phyloP scores from a whole-genome alignment of 2,888 invertebrate species.

The Branchinecta sandiegonensis region DNA sequence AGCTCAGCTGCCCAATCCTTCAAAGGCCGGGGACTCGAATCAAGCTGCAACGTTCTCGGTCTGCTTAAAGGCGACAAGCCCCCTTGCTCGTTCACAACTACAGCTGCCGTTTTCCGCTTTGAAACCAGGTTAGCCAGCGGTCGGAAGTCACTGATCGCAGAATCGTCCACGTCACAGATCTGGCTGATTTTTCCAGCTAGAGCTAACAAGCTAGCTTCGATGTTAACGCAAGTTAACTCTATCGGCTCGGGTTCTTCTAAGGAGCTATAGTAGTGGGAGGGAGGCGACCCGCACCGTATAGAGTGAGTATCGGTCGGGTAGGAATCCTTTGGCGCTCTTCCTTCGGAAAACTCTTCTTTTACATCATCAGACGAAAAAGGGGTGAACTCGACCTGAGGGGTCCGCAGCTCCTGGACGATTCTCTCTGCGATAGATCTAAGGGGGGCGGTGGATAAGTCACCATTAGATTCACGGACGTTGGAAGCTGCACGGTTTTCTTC shows the following conservation, averaged over 20 bases:
- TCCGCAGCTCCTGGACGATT: slow-evolving; percentile 19
- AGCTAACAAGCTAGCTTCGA: slow-evolving; percentile 74
- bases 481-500: slow-evolving; percentile 15
- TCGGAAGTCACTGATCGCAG: slow-evolving; percentile 26
- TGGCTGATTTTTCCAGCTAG: slow-evolving; percentile 67
- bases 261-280: slow-evolving; percentile 61
- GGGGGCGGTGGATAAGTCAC: slow-evolving; percentile 19
- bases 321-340: background rate
- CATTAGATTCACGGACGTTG: background rate
- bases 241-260: slow-evolving; percentile 69
- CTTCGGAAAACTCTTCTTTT: background rate
- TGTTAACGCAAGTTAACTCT: slow-evolving; percentile 69
- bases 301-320: slow-evolving; percentile 30
- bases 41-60: background rate
- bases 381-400: background rate
- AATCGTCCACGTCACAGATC: slow-evolving; percentile 53
- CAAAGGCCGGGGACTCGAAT: background rate
- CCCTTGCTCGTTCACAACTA: slow-evolving; percentile 6
- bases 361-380: slow-evolving; percentile 9
- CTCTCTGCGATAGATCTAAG: slow-evolving; percentile 22
- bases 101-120: slow-evolving; percentile 24
- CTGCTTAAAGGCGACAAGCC: background rate
- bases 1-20: slow-evolving; percentile 60
- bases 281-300: slow-evolving; percentile 41
- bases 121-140: slow-evolving; percentile 24